These are phyloP conservation scores for Troides helena DNA, from an alignment of 2,888 invertebrate species.

Conservation along the genomic window DNA sequence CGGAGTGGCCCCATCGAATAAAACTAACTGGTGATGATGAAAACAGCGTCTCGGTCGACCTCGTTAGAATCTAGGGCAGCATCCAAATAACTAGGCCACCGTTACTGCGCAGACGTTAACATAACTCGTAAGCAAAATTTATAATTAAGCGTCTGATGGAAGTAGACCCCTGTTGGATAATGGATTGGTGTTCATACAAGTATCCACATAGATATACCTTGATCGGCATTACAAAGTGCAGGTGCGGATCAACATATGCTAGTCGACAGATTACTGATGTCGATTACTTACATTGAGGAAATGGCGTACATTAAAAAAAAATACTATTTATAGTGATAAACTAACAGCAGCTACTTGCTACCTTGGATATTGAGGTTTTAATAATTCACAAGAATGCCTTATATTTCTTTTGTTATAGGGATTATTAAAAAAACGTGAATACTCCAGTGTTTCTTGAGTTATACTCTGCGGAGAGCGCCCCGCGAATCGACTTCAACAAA, in stretches of 20 bases:
- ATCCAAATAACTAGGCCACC: constrained; percentile 78
- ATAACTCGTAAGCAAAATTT: constrained; percentile 56
- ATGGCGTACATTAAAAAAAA: constrained; percentile 41
- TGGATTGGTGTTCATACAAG: constrained; percentile 8
- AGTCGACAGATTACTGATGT: constrained; percentile 55
- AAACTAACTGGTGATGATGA: constrained; percentile 69
- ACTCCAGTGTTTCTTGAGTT: too few relatives aligned
- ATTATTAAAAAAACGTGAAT: too few relatives aligned
- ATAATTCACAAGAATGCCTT: too few relatives aligned
- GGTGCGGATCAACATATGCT: constrained; percentile 40
- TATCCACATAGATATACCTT: not conserved
- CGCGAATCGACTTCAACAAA: too few relatives aligned
- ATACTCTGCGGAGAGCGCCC: too few relatives aligned
- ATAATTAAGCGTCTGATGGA: constrained; percentile 44
- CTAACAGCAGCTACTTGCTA: too few relatives aligned
- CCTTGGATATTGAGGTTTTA: too few relatives aligned
- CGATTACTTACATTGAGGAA: constrained; percentile 53
- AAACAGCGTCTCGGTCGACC: constrained; percentile 68
- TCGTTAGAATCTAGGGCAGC: constrained; percentile 73
- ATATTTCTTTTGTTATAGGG: too few relatives aligned
- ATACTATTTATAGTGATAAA: not conserved
- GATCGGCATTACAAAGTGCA: constrained; percentile 25
- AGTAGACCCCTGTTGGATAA: constrained; percentile 41
- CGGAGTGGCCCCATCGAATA: constrained; percentile 70
- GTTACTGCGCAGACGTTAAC: constrained; percentile 72